Evolutionary conservation across 2,888 invertebrate genomes (phyloP).

Genomic region (Diaperis boleti): DNA sequence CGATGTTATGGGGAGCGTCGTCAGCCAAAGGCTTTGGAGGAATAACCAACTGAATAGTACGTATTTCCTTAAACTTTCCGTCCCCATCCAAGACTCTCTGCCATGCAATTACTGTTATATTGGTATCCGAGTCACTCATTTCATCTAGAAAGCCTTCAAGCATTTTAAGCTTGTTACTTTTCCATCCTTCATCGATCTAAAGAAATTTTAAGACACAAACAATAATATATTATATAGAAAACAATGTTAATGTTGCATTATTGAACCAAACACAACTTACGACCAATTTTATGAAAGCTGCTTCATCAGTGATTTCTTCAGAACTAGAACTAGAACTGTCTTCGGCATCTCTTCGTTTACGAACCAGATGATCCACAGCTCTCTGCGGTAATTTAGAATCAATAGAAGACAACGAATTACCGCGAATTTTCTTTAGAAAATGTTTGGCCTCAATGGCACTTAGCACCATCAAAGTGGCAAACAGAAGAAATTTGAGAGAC

Average conservation of each 20-base stretch:
- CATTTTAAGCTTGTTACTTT: constrained; percentile 9
- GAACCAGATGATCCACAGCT: not conserved
- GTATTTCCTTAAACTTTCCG: constrained; percentile 13
- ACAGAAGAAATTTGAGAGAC: constrained; percentile 1
- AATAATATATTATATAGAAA: too few species aligned
- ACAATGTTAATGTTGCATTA: too few species aligned
- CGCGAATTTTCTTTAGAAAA: not conserved
- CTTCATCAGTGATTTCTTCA: not conserved
- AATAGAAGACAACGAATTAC: too few species aligned
- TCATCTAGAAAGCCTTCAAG: constrained; percentile 1
- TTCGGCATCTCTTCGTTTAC: not conserved
- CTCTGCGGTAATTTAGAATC: too few species aligned
- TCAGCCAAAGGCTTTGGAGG: constrained; percentile 25
- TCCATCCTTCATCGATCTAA: constrained; percentile 12
- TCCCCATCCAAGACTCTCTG: constrained; percentile 7
- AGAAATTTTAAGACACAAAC: too few species aligned
- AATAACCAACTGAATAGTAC: constrained; percentile 31
- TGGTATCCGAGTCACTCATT: constrained; percentile 8
- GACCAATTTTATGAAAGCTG: too few species aligned
- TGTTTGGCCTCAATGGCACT: not conserved
- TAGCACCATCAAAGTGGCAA: not conserved
- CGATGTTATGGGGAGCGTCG: not conserved
- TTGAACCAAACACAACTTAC: too few species aligned
- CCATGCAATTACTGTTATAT: constrained; percentile 33
- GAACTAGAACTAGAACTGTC: not conserved